These are phyloP conservation scores for Neoniphon sammara DNA, from an alignment of 2,797 vertebrate species.

Conservation along the genomic window DNA sequence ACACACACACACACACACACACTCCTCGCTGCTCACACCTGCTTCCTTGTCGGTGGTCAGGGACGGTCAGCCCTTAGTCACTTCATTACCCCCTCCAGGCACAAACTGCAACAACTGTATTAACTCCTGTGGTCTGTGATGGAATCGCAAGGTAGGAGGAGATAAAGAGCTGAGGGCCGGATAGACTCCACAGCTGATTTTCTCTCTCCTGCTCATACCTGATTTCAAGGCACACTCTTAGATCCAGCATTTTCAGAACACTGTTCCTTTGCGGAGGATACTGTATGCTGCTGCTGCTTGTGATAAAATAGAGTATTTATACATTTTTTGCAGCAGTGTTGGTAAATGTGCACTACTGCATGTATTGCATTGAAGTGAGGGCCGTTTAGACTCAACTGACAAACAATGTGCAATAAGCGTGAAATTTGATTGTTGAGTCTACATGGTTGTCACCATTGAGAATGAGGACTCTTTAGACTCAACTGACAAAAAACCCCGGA, in stretches of 20 bases:
- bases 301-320: slow-evolving; percentile 50
- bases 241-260: slow-evolving; percentile 54
- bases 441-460: too few species aligned
- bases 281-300: slow-evolving; percentile 38
- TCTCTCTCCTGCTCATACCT: slow-evolving; percentile 63
- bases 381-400: too few species aligned
- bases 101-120: slow-evolving; percentile 68
- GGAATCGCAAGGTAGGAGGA: slow-evolving; percentile 61
- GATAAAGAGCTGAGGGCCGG: slow-evolving; percentile 57
- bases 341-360: too few species aligned
- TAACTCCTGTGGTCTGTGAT: slow-evolving; percentile 68
- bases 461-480: too few species aligned
- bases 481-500: too few species aligned
- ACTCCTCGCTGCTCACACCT: slow-evolving; percentile 59
- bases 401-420: too few species aligned
- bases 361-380: too few species aligned
- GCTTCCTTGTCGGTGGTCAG: slow-evolving; percentile 70
- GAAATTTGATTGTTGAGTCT: too few species aligned
- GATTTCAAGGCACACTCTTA: slow-evolving; percentile 63
- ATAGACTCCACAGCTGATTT: slow-evolving; percentile 54
- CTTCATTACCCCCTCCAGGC: slow-evolving; percentile 72
- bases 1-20: background rate
- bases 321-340: slow-evolving; percentile 25
- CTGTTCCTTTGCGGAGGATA: slow-evolving; percentile 47
- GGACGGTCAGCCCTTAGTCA: slow-evolving; percentile 71